Base-by-base conservation (phyloP, 1,140 invertebrate genomes). In the Olivierus martensii region DNA sequence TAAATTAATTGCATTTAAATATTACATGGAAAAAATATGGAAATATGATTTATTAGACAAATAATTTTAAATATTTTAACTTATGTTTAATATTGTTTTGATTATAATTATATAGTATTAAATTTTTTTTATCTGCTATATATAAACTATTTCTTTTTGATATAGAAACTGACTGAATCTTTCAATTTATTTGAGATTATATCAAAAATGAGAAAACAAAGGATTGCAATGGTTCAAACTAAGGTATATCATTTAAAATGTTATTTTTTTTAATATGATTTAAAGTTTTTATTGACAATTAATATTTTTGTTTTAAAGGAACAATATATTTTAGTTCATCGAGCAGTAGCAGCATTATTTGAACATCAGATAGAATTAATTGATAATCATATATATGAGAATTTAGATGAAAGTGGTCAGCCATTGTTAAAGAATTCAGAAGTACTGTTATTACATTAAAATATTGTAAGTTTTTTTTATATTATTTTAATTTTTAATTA, bases 211-310 rank as follows among this genome's bases (percentile, higher is more conserved):
- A 59, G 79, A 48, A 69, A 69, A 51, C 78, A 80, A 61, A 62
- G 79, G 53, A 74, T 77, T 44, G 76, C 77, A 3, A 78, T 79
- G 74, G 77, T 79, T 9, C 77, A 79, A 62, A 77, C 77, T 5
- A 70, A 71, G 50, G 45, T 47, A 49, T 43, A 1, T n/a, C 2
- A 9, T 42, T n/a, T 12, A n/a, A 44, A 42, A 28, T 50, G 12
- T 7, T n/a, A 28, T 28, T 39, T 46, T 9, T 45, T 11, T 21
- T 19, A 10, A 19, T n/a, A 11, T 11, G 17, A 45, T 28, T 19
- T 6, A 46, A 6, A 34, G 14, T 4, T 15, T 51, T 49, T 48
- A 53, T 19, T 44, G 3, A 10, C 14, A 18, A 55, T 35, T 7
- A 14, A 4, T n/a, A 28, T 41, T 19, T 2, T 47, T 56, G 12